Conservation (phyloP, 2,888 invertebrate genomes). For the Agrochola lychnidis region DNA sequence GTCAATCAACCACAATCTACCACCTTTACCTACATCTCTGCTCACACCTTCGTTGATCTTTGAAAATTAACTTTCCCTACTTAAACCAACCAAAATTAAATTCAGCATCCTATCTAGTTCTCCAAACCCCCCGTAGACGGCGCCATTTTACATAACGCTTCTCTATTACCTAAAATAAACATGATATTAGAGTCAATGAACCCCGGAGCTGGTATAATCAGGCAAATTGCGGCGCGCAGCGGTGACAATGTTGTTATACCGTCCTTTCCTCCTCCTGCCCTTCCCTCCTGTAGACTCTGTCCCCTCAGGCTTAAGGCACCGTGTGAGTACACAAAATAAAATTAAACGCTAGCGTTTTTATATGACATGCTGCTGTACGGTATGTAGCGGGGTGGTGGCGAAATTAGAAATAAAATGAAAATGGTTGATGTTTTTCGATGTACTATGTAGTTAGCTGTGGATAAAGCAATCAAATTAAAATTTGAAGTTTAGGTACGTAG, state of each 20-base stretch:
- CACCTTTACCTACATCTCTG: neutral
- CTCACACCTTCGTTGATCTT: neutral
- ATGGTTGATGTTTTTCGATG: neutral
- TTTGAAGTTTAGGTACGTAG: neutral
- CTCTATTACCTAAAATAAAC: slow-evolving; percentile 58
- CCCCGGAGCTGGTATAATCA: slow-evolving; percentile 68
- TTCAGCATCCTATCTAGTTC: slow-evolving; percentile 33
- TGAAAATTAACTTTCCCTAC: neutral
- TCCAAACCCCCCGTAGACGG: slow-evolving; percentile 20
- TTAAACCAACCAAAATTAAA: slow-evolving; percentile 18
- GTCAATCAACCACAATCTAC: neutral
- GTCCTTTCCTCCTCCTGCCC: slow-evolving; percentile 16
- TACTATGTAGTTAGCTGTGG: neutral
- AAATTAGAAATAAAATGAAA: neutral
- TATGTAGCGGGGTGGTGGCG: slow-evolving; percentile 39
- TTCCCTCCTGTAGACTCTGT: slow-evolving; percentile 15
- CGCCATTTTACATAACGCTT: slow-evolving; percentile 43
- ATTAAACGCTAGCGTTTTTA: slow-evolving; percentile 70
- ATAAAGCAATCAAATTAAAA: no score
- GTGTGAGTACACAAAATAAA: slow-evolving; percentile 71
- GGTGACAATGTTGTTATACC: slow-evolving; percentile 67
- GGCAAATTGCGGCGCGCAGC: slow-evolving; percentile 65
- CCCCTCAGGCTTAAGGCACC: slow-evolving; percentile 38
- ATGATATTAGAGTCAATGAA: slow-evolving; percentile 57
- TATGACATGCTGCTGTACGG: slow-evolving; percentile 50